phyloP scores from a whole-genome alignment of 2,797 vertebrate genomes.

The Falco columbarius region DNA sequence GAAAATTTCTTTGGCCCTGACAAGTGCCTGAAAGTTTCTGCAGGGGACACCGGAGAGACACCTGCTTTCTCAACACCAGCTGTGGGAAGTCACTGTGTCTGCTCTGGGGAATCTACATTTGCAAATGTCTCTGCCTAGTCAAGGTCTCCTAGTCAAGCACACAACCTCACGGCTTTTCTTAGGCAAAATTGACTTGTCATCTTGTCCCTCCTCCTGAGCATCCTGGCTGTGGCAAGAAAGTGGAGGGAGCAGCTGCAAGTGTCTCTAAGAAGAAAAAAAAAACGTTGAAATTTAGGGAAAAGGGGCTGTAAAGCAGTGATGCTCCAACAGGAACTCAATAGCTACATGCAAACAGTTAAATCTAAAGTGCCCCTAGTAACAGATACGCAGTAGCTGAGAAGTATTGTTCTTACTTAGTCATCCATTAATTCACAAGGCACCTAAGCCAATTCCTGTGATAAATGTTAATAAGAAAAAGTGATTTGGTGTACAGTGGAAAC shows the following conservation, averaged over 20 bases:
- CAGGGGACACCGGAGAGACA: not conserved
- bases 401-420: not conserved
- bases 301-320: not conserved
- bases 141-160: not conserved
- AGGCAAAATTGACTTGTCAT: not conserved
- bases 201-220: not conserved
- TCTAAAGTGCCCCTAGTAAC: not conserved
- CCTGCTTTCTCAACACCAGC: accelerated
- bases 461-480: not conserved
- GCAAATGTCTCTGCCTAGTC: not conserved
- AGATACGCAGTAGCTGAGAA: not conserved
- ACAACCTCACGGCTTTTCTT: not conserved
- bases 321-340: not conserved
- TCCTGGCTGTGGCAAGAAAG: not conserved
- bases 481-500: not conserved
- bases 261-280: too few relatives aligned
- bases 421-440: not conserved
- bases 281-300: not conserved
- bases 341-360: not conserved
- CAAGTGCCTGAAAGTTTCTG: accelerated
- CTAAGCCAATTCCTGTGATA: not conserved
- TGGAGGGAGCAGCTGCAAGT: not conserved
- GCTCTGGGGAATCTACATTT: not conserved
- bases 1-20: not conserved
- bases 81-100: not conserved